Conservation (phyloP, 2,888 invertebrate species). For the Tanypteryx hageni region DNA sequence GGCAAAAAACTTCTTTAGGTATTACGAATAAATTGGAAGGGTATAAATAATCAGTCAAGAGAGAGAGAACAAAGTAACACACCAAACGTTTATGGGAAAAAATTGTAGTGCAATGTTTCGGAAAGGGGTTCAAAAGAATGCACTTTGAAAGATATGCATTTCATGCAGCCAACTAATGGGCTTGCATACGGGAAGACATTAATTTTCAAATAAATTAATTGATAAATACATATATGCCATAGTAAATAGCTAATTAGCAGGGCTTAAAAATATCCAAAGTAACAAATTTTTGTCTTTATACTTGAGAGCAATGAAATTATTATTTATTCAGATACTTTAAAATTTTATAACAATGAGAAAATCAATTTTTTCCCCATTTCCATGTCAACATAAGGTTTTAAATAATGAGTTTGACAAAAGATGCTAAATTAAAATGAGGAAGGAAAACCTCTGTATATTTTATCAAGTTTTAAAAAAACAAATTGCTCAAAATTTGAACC, state of each 20-base stretch:
- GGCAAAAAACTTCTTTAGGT: background rate
- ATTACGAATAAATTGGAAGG: background rate
- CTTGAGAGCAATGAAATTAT: background rate
- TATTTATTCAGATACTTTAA: background rate
- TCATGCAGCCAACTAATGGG: conserved; percentile 58
- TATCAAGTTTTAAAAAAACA: too few species aligned
- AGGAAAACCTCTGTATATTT: too few species aligned
- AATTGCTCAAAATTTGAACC: too few species aligned
- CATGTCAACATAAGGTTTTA: background rate
- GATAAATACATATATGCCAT: background rate
- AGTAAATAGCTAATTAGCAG: conserved; percentile 37
- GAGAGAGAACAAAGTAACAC: conserved; percentile 18
- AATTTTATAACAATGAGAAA: background rate
- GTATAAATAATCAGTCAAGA: background rate
- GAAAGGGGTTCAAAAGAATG: conserved; percentile 11
- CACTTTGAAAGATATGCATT: background rate
- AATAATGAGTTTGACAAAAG: too few species aligned
- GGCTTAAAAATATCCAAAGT: conserved; percentile 19
- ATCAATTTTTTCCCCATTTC: background rate
- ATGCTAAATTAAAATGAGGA: too few species aligned
- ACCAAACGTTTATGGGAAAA: conserved; percentile 14
- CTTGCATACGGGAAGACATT: conserved; percentile 34
- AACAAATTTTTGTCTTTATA: background rate
- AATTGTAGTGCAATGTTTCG: background rate
- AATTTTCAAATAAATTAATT: conserved; percentile 31